A percentile compares a stretch with the other conserved stretches of the same genome.
Conservation (phyloP, 2,888 invertebrate species). For the Arctia plantaginis region DNA sequence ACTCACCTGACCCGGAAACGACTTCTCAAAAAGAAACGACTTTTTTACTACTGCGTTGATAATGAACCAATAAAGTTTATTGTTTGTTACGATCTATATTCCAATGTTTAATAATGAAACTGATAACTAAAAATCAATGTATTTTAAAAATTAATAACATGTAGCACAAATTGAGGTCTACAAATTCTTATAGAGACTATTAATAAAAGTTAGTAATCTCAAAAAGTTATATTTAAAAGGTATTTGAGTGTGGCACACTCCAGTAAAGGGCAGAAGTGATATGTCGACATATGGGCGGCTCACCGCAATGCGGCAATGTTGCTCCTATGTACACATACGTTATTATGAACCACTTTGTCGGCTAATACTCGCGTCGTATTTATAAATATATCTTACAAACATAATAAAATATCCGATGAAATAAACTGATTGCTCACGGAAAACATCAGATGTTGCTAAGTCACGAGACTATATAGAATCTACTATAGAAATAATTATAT, state of each 20-base stretch:
- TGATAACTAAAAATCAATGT: not conserved
- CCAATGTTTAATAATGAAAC: not conserved
- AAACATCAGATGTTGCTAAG: constrained; percentile 35
- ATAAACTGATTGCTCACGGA: constrained; percentile 29
- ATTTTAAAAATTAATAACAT: not conserved
- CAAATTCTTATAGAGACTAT: constrained; percentile 1
- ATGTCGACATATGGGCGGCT: constrained; percentile 80
- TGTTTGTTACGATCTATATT: constrained; percentile 28
- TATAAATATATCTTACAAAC: constrained; percentile 58
- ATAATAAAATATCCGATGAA: constrained; percentile 40
- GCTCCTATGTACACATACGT: constrained; percentile 78
- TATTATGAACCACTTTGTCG: constrained; percentile 73
- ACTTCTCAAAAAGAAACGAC: constrained; percentile 58
- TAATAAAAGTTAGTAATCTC: constrained; percentile 42
- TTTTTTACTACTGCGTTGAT: constrained; percentile 55
- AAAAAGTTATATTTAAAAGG: constrained; percentile 58
- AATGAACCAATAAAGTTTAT: constrained; percentile 48
- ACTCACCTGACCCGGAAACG: constrained; percentile 67
- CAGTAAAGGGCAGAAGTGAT: constrained; percentile 81
- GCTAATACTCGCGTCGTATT: constrained; percentile 70
- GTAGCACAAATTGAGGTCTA: not conserved
- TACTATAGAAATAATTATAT: constrained; percentile 13
- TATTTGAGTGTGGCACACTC: constrained; percentile 61
- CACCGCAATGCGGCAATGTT: constrained; percentile 84
- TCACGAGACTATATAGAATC: constrained; percentile 23